phyloP scores from a whole-genome alignment of 2,888 invertebrate genomes.

The Erebia palarica region DNA sequence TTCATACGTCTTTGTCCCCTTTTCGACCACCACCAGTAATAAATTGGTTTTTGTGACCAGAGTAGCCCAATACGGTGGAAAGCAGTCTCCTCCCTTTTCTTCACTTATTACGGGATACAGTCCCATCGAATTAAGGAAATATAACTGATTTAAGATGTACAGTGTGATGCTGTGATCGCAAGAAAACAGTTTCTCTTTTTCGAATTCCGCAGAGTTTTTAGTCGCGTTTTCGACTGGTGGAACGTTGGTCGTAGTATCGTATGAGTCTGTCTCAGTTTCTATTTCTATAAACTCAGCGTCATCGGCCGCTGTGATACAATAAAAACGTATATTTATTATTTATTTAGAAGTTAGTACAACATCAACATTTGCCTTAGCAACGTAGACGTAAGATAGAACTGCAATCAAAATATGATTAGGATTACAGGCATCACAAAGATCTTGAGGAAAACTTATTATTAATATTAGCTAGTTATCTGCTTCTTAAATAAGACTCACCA shows the following conservation, averaged over 20 bases:
- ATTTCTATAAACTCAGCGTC: conserved; percentile 4
- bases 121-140: conserved; percentile 67
- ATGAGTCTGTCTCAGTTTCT: conserved; percentile 19
- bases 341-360: background rate
- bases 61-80: conserved; percentile 85
- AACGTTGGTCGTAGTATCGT: conserved; percentile 20
- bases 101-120: conserved; percentile 58
- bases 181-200: conserved; percentile 77
- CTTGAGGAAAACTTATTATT: too few species aligned
- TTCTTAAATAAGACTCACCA: conserved; percentile 35
- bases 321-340: background rate
- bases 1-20: conserved; percentile 48
- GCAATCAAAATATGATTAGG: background rate
- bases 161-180: conserved; percentile 89
- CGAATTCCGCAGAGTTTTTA: conserved; percentile 61
- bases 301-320: conserved; percentile 15
- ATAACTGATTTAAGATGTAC: conserved; percentile 85
- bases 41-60: conserved; percentile 90
- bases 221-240: conserved; percentile 44
- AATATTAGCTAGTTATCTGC: background rate
- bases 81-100: conserved; percentile 58
- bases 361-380: background rate
- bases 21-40: conserved; percentile 87
- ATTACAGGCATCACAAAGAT: background rate
- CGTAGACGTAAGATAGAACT: background rate